Evolutionary conservation across 2,797 vertebrate species (phyloP).

Genomic region (Discoglossus pictus): DNA sequence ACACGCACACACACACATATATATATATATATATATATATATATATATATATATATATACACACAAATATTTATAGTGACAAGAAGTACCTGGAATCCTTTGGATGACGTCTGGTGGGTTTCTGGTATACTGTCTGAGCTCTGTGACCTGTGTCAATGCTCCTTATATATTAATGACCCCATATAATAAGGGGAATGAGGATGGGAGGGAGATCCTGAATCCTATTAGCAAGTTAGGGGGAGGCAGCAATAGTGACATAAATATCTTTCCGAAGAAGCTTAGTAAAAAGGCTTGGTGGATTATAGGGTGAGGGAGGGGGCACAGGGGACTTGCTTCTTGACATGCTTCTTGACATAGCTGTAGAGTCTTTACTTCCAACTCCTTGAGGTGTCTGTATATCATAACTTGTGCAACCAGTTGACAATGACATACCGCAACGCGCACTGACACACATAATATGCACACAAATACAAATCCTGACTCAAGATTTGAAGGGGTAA

Average conservation of each 20-base stretch:
- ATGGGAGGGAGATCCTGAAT: constrained; percentile 20
- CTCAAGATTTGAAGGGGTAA: too few species aligned
- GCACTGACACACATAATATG: too few species aligned
- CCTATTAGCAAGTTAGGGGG: constrained; percentile 35
- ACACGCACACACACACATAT: neutral
- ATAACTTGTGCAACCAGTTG: neutral
- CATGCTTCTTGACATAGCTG: too few species aligned
- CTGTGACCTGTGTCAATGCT: neutral
- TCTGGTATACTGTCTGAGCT: neutral
- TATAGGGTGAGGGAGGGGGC: constrained; percentile 25
- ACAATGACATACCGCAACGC: too few species aligned
- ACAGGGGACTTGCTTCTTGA: constrained; percentile 30
- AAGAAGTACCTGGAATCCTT: constrained; percentile 8
- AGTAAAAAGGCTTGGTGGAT: constrained; percentile 33
- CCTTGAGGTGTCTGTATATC: neutral
- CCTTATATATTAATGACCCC: constrained; percentile 34
- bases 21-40: neutral
- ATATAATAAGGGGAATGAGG: neutral
- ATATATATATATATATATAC: neutral
- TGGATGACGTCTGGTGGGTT: neutral
- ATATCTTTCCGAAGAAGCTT: constrained; percentile 40
- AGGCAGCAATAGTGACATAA: constrained; percentile 19
- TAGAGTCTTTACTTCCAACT: too few species aligned
- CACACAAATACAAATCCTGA: too few species aligned
- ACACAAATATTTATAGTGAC: neutral